These are phyloP conservation scores for Morus bassanus DNA, from an alignment of 2,797 vertebrate genomes.

Conservation along the genomic window DNA sequence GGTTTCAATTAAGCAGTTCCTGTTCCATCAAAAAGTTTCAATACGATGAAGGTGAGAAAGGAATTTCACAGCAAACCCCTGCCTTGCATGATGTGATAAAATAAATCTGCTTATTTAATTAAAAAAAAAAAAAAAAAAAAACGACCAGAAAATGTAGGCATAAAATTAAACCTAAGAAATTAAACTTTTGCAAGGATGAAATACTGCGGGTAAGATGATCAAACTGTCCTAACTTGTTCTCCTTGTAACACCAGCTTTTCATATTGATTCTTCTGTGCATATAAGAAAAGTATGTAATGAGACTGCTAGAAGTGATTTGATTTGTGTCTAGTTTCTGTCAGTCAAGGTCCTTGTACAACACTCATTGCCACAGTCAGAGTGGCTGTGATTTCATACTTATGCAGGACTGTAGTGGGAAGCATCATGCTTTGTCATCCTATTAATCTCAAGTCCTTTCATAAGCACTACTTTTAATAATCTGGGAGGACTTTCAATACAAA, in stretches of 20 bases:
- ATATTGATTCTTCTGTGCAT: not conserved
- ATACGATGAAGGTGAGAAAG: not conserved
- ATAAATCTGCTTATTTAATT: not conserved
- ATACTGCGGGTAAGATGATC: not conserved
- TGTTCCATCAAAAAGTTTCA: not conserved
- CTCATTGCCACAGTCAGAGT: not conserved
- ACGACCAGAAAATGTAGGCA: not conserved
- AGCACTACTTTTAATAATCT: constrained; percentile 12
- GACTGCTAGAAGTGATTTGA: not conserved
- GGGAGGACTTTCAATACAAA: not conserved
- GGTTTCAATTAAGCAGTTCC: not conserved
- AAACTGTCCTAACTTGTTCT: not conserved
- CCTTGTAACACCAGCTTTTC: not conserved
- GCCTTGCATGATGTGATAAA: not conserved
- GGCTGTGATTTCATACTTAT: not conserved
- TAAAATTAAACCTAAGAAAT: not conserved
- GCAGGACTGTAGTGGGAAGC: not conserved
- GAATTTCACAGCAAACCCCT: not conserved
- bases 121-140: not conserved
- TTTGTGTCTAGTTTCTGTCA: constrained; percentile 25
- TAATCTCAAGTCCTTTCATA: constrained; percentile 29
- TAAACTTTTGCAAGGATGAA: not conserved
- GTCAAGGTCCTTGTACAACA: not conserved
- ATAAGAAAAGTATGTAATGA: not conserved
- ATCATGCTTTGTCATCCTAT: constrained; percentile 27